Evolutionary conservation across 2,888 invertebrate genomes (phyloP).

Genomic region (Drosophila sordidapex): DNA sequence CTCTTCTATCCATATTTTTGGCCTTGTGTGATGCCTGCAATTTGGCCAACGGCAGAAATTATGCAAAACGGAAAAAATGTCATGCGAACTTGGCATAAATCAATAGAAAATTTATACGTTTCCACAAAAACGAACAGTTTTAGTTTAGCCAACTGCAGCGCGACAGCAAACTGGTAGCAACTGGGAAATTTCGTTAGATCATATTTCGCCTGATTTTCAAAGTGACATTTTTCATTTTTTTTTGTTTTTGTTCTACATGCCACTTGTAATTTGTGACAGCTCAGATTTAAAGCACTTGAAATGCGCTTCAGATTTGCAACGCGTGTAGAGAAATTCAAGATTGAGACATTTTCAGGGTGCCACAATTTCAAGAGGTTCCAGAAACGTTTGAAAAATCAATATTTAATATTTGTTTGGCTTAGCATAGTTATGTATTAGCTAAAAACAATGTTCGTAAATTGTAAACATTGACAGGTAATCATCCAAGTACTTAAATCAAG

Average conservation of each 20-base stretch:
- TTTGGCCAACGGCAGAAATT: slow-evolving; percentile 77
- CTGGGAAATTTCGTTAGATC: slow-evolving; percentile 35
- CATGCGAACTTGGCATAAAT: slow-evolving; percentile 81
- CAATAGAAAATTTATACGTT: slow-evolving; percentile 81
- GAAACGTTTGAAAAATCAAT: neutral
- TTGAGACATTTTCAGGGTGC: neutral
- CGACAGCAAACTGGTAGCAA: slow-evolving; percentile 27
- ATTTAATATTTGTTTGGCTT: neutral
- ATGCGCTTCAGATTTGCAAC: neutral
- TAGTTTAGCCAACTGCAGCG: slow-evolving; percentile 42
- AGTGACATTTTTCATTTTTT: slow-evolving; percentile 4
- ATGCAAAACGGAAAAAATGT: slow-evolving; percentile 81
- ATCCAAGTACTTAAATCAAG: slow-evolving; percentile 1
- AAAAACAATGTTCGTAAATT: neutral
- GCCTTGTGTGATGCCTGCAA: slow-evolving; percentile 61
- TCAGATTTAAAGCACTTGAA: slow-evolving; percentile 11
- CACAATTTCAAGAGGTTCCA: neutral
- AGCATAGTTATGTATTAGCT: neutral
- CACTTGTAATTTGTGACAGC: slow-evolving; percentile 7
- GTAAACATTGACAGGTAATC: slow-evolving; percentile 7
- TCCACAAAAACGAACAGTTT: slow-evolving; percentile 71
- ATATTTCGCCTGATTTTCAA: slow-evolving; percentile 39
- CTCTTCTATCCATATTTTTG: slow-evolving; percentile 33
- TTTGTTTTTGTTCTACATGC: slow-evolving; percentile 6
- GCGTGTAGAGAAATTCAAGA: neutral